Conservation (phyloP, 2,113 vertebrate species). For the Pogona vitticeps region DNA sequence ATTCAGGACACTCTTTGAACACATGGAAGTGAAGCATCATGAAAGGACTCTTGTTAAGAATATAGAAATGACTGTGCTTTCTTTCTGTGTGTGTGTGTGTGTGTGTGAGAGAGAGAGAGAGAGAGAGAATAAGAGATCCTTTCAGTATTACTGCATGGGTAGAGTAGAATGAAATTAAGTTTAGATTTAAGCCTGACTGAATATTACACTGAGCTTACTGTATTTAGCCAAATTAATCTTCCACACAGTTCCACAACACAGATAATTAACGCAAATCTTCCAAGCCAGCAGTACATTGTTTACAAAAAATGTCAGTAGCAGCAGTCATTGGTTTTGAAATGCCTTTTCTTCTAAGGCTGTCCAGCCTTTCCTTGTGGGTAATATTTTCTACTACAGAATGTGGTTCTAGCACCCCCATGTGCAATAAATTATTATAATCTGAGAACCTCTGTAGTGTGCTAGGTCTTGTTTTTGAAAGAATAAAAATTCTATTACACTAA, state of each 20-base stretch:
- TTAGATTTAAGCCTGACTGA: too few relatives aligned
- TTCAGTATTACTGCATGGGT: not conserved
- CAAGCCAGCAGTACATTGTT: not conserved
- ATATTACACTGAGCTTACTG: not conserved
- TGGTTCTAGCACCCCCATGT: not conserved
- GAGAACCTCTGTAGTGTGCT: not conserved
- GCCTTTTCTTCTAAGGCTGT: not conserved
- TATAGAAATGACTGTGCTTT: not conserved
- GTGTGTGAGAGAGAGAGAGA: too few relatives aligned
- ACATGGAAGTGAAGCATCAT: not conserved
- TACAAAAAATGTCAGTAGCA: not conserved
- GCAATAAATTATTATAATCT: not conserved
- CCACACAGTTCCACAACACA: not conserved
- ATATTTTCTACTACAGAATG: not conserved
- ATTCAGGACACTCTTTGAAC: not conserved
- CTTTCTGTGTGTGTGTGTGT: too few relatives aligned
- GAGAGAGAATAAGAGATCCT: not conserved
- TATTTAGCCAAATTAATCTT: not conserved
- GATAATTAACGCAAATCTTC: not conserved
- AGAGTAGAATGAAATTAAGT: not conserved
- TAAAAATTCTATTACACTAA: not conserved
- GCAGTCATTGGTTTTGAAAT: not conserved
- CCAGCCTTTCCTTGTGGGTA: not conserved
- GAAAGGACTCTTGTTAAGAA: not conserved
- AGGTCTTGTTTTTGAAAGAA: not conserved